Base-by-base conservation (phyloP, 2,797 vertebrate genomes). In the Pipistrellus pygmaeus region DNA sequence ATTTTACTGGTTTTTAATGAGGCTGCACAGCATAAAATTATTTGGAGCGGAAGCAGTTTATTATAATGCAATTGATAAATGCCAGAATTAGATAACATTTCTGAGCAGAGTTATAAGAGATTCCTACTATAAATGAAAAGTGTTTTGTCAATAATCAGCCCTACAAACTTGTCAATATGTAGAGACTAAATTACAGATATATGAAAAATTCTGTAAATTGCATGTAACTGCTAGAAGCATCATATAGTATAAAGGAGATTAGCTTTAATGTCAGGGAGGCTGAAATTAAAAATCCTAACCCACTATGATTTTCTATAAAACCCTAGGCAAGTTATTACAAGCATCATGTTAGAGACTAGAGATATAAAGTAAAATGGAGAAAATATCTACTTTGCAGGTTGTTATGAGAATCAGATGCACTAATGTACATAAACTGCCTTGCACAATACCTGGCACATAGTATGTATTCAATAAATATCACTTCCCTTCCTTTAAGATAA, bases 101-200 rank as follows among this genome's bases (percentile, higher is more conserved):
- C 87, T 93, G 55, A 53, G 35, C 32, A 85, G 60, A 84, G 41
- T 35, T 92, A 72, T 53, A 87, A 91, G 69, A 88, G 35, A 88
- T 81, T 69, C 62, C 66, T 55, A 81, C 6, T 72, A 5, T 75
- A 89, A 89, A 25, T 51, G 4, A 6, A 76, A 92, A 82, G 68
- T 88, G 53, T 89, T 87, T 80, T 92, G 72, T 83, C 25, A 87
- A 91, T 95, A 85, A 80, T 77, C 18, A 89, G 53, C 11, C 77
- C 51, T 85, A 90, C 8, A 91, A 93, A 88, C 11, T 85, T 62
- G 30, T 88, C 35, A 93, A 64, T 92, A 95, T 84, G 95, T 94
- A 94, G 15, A 85, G 13, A 85, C 68, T 80, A 95, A 88, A 86
- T 20, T 85, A 88, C 3, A 96, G 35, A 81, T 95, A 38, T 46